Evolutionary conservation across 2,797 vertebrate species (phyloP), one percentile per base, ranked within the genome.

Genomic region (Thalassophryne amazonica): DNA sequence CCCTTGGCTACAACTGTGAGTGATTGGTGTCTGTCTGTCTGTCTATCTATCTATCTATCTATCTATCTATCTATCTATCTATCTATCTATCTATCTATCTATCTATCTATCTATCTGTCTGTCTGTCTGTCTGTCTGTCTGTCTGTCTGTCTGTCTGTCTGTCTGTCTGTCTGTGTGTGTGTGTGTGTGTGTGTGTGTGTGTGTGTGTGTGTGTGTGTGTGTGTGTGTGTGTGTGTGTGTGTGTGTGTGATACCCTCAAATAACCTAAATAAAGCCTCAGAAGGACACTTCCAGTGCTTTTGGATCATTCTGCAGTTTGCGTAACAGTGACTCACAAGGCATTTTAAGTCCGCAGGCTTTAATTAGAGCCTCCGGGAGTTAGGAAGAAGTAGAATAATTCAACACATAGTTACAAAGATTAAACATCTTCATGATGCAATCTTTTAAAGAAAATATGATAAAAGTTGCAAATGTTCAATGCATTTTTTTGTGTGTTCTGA

Each of bases 341-440:
- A 52, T 36, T 68, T 50, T 45, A 34, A 65, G 35, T 43, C 49
- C 56, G 54, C 40, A 48, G 17, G 12, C 27, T 68, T 63, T 69
- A 85, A 79, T 71, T 73, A 60, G 60, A 60, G 35, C 15, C 31
- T 41, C 18, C 51, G 29, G 35, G 36, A 68, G 15, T 10, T 23
- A 12, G 13, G 28, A 54, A 45, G 49, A 40, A 14, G 11, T 48
- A 45, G 16, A 7, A 45, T 37, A 50, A 36, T 16, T 23, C 41
- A 25, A 48, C 40, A 60, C 47, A 65, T 40, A 71, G 55, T 52
- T 60, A 55, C 32, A 58, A 15, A 58, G 34, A 41, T 18, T 45
- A 40, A 46, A 20, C 41, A 2, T 18, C 25, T 35, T 35, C 50
- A 27, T 12, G 17, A 9, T 32, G 24, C 12, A 14, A 42, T 16